These are phyloP conservation scores for Eurois occulta DNA, from an alignment of 2,888 invertebrate genomes.

Conservation along the genomic window DNA sequence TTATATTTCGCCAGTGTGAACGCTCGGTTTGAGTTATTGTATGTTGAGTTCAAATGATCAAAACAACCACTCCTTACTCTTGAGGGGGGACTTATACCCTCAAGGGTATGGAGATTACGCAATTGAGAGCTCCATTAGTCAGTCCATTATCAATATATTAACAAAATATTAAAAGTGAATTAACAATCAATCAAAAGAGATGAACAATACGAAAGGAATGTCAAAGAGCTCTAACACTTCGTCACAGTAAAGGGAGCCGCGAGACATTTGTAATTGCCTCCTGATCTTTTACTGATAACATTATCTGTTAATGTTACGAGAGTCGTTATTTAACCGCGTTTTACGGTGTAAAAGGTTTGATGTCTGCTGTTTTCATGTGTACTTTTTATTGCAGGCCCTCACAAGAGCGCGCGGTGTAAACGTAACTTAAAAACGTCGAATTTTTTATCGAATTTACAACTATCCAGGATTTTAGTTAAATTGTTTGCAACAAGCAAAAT, in stretches of 20 bases:
- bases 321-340: conserved; percentile 7
- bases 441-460: no score
- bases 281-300: conserved; percentile 45
- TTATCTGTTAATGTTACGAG: conserved; percentile 27
- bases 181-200: conserved; percentile 20
- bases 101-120: no score
- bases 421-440: no score
- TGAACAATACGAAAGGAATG: background rate
- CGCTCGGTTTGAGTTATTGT: background rate
- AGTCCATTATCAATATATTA: background rate
- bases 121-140: background rate
- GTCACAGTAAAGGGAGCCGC: background rate
- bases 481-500: no score
- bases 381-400: background rate
- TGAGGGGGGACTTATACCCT: no score
- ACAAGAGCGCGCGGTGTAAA: no score
- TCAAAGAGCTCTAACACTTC: conserved; percentile 20
- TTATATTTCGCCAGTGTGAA: background rate
- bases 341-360: conserved; percentile 27
- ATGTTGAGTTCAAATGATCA: background rate
- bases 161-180: background rate
- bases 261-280: conserved; percentile 14
- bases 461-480: no score
- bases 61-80: background rate
- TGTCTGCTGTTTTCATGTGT: background rate